These are phyloP conservation scores for Anadara kagoshimensis DNA, from an alignment of 1,140 invertebrate species.

Conservation along the genomic window DNA sequence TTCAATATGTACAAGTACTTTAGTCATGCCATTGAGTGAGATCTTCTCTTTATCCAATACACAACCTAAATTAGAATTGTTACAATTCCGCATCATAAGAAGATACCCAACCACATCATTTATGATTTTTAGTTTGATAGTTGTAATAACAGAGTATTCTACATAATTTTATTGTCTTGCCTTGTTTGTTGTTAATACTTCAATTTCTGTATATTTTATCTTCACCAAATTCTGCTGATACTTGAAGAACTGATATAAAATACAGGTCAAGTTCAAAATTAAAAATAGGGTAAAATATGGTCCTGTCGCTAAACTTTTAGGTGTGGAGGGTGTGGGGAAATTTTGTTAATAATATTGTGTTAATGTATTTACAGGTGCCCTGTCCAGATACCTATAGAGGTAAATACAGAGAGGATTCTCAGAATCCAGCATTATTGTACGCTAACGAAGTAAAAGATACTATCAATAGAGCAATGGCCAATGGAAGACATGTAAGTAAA, in stretches of 20 bases:
- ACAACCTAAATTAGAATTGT: too few species aligned
- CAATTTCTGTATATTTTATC: too few species aligned
- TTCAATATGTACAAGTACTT: background rate
- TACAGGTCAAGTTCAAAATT: background rate
- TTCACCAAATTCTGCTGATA: too few species aligned
- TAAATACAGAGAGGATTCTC: conserved; percentile 85
- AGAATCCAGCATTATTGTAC: conserved; percentile 88
- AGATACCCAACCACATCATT: too few species aligned
- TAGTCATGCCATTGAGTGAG: too few species aligned
- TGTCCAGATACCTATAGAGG: conserved; percentile 96
- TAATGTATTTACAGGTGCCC: conserved; percentile 81
- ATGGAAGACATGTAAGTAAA: conserved; percentile 81
- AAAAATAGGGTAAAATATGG: background rate
- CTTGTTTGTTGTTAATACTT: too few species aligned
- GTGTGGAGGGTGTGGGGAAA: background rate
- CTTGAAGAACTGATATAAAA: too few species aligned
- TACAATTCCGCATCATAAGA: too few species aligned
- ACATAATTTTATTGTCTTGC: too few species aligned
- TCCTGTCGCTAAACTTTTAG: background rate
- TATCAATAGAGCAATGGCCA: conserved; percentile 78
- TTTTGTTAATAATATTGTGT: conserved; percentile 6
- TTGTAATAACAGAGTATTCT: too few species aligned
- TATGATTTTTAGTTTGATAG: too few species aligned
- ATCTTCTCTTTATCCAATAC: too few species aligned
- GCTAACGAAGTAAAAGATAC: conserved; percentile 89